Conservation (phyloP, 2,113 vertebrate species). For the Catagonus wagneri region DNA sequence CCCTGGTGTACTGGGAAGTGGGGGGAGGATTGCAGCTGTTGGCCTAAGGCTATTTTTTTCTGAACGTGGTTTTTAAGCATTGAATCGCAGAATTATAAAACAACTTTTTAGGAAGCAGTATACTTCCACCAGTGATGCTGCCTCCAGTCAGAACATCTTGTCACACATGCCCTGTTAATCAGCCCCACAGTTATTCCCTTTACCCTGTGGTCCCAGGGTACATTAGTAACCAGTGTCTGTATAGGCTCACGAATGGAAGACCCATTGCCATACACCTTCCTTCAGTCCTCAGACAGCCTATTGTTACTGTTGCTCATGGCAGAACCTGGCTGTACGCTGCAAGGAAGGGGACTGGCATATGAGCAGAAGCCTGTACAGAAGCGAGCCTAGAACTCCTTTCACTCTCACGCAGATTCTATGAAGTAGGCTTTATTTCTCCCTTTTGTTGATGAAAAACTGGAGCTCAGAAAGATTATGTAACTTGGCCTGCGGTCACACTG, state of each 20-base stretch:
- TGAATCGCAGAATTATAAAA: slow-evolving; percentile 4
- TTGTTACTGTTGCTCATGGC: background rate
- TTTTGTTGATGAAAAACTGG: background rate
- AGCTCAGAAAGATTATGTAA: background rate
- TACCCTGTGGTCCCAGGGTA: background rate
- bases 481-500: background rate
- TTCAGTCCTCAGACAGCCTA: background rate
- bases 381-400: background rate
- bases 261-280: background rate
- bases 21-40: background rate
- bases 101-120: background rate
- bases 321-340: background rate
- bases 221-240: background rate
- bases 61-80: slow-evolving; percentile 38
- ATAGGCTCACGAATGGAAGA: background rate
- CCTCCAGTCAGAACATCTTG: background rate
- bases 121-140: background rate
- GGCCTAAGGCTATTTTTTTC: background rate
- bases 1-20: background rate
- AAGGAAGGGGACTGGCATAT: background rate
- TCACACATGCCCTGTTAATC: background rate
- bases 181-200: background rate
- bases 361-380: background rate
- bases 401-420: background rate
- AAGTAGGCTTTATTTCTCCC: background rate